Evolutionary conservation across 1,140 invertebrate genomes (phyloP), one percentile per base, ranked within the genome.

Genomic region (Probaryconus sp.): DNA sequence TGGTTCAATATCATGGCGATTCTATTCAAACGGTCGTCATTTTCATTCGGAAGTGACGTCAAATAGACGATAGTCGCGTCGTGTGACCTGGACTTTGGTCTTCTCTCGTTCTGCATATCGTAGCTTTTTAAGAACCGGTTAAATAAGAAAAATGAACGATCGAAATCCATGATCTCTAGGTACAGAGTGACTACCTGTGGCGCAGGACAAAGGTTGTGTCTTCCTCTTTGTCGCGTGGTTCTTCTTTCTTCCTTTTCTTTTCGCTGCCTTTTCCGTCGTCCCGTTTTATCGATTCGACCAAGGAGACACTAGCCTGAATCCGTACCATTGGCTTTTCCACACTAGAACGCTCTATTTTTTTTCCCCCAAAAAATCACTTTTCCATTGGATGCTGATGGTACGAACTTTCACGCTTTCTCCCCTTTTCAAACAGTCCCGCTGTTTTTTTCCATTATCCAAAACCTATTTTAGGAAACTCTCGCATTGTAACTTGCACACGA

Each of bases 281-380:
- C 48, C 64, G 69, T 76, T 58, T 64, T 81, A 80, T 79, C 76
- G 79, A 79, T 80, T 80, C 60, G 64, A 55, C 65, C 64, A 71
- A 77, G 65, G 55, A 61, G 37, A n/a, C 35, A 18, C 10, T 33
- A 14, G 37, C 51, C 38, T 40, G 67, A 70, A 65, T 70, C 48
- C 40, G 24, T 40, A 47, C 67, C 56, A 45, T 68, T 69, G 42
- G 43, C 35, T 60, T 72, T 76, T 78, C 77, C 67, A 38, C 67
- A 16, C 43, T 30, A 7, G 40, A 48, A 58, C 20, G 26, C 30
- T 58, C 35, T 18, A 55, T 55, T 53, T 64, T 61, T 24, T 24
- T 24, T 24, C 7, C 7, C 21, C 7, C 7, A 4, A 4, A 24
- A 4, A 24, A 24, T 24, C 21, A 24, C 42, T 4, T 38, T 17